Base-by-base conservation (phyloP, 2,888 invertebrate genomes). In the Octonoba sinensis region DNA sequence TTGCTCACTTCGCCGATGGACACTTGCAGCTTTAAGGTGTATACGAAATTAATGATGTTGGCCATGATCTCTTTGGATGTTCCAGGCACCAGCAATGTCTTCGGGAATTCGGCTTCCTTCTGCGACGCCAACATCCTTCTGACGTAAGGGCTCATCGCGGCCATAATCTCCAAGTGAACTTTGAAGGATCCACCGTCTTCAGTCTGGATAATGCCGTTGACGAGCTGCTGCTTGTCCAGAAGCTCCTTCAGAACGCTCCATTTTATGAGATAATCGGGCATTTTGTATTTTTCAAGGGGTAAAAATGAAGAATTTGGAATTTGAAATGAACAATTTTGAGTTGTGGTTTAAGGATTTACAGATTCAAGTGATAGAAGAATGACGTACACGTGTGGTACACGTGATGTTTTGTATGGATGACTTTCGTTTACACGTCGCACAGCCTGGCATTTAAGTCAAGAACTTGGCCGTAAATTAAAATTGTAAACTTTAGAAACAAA, bases 61-160 rank as follows among this genome's bases (percentile, higher is more conserved):
- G 90, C 90, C 89, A 95, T 92, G 27, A 88, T 86, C 91, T 88
- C 87, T 3, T 87, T 85, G 1, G 87, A 85, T 1, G 89, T 86
- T 4, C 87, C 87, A 11, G 91, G 91, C 49, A 93, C 90, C 85
- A 90, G 90, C 84, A 93, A 91, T 87, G 92, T 91, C 1, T 90
- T 91, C 85, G 90, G 91, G 87, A 92, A 12, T 1, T 16, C 90
- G 85, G 91, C 90, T 71, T 57, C 22, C 11, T 36, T 11, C 0
- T 13, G 18, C 16, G 57, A n/a, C 15, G 13, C 22, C 88, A 93
- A 93, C 84, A 93, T 90, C 0, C 92, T 92, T 89, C 91, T 92
- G 88, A 94, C 93, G 88, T 93, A 93, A 24, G 93, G 92, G 89
- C 93, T 93, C 62, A 91, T 92, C 46, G 93, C 92, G 44, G 93